Conservation (phyloP, 2,888 invertebrate species). For the Hypomecis atomaria region DNA sequence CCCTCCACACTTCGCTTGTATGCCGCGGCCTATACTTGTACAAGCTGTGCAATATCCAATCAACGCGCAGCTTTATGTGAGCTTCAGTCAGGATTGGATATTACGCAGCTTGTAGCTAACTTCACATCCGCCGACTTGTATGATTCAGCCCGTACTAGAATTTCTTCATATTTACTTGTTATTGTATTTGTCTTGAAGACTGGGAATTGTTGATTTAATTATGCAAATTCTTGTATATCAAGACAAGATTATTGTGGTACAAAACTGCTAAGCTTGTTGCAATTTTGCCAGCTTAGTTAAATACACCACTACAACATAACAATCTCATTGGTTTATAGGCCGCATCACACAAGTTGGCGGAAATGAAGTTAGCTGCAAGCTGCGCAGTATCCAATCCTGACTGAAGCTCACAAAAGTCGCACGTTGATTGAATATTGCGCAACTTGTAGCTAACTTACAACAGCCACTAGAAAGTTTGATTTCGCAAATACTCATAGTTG, state of each 20-base stretch:
- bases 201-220: slow-evolving; percentile 28
- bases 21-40: no score
- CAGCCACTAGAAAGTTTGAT: neutral
- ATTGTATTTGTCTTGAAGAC: slow-evolving; percentile 20
- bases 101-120: neutral
- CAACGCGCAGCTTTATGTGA: no score
- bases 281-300: slow-evolving; percentile 59
- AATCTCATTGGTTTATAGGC: neutral
- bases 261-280: slow-evolving; percentile 58
- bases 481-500: no score
- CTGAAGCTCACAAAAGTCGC: no score
- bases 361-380: no score
- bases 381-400: no score
- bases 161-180: neutral
- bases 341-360: no score
- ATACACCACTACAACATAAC: slow-evolving; percentile 62
- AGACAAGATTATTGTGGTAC: slow-evolving; percentile 60
- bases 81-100: no score
- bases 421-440: no score
- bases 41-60: no score
- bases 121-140: neutral
- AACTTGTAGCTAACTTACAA: no score
- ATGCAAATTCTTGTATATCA: slow-evolving; percentile 40
- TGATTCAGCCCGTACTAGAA: neutral
- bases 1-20: no score